phyloP scores from a whole-genome alignment of 2,888 invertebrate species.

The Drosophila imparisetae region DNA sequence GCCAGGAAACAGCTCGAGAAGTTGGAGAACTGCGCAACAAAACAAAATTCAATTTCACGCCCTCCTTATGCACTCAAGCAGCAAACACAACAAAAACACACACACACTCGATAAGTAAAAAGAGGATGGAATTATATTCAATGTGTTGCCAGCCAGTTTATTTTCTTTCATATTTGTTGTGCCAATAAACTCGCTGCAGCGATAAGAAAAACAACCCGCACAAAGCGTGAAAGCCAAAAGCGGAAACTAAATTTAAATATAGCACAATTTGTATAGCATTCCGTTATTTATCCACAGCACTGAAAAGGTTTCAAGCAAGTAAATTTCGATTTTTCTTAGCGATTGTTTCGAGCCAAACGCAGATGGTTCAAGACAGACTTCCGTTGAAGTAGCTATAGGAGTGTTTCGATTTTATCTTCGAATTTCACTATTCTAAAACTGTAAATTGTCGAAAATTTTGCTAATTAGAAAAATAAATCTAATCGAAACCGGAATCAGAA shows the following conservation, averaged over 20 bases:
- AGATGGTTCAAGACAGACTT: background rate
- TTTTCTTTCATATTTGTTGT: slow-evolving; percentile 8
- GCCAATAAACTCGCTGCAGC: slow-evolving; percentile 4
- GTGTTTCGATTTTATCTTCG: too few relatives aligned
- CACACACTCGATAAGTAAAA: slow-evolving; percentile 37
- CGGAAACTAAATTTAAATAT: slow-evolving; percentile 8
- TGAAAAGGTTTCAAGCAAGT: background rate
- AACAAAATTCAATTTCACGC: slow-evolving; percentile 34
- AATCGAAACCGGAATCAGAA: background rate
- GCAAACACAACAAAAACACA: background rate
- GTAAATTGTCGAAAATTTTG: too few relatives aligned
- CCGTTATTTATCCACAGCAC: background rate
- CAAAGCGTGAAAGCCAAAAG: background rate
- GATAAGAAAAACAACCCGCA: slow-evolving; percentile 17
- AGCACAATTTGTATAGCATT: background rate
- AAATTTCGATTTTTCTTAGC: background rate
- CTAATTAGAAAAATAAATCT: too few relatives aligned
- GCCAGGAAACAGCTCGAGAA: slow-evolving; percentile 11
- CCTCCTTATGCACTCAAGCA: slow-evolving; percentile 41
- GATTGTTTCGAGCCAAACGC: background rate
- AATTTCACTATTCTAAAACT: too few relatives aligned
- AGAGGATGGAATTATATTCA: slow-evolving; percentile 12
- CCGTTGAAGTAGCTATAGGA: too few relatives aligned
- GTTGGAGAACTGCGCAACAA: slow-evolving; percentile 28
- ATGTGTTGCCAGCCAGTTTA: background rate